Base-by-base conservation (phyloP, 2,888 invertebrate genomes). In the Melanophora roralis region DNA sequence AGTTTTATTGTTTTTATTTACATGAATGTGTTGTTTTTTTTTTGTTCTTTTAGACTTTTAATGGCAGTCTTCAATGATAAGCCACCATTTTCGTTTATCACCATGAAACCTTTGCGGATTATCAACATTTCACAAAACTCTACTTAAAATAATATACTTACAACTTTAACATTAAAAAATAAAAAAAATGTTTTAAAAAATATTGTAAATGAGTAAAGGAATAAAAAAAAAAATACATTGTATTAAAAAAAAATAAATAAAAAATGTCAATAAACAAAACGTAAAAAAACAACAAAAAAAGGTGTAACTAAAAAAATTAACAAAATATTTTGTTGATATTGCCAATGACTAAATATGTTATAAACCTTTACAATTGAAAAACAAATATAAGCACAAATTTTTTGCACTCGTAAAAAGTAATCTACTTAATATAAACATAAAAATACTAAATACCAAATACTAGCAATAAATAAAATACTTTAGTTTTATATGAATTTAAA, bases 301-400 rank as follows among this genome's bases (percentile, higher is more conserved):
- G 49, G 23, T 38, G 32, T 16, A 45, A 69, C 59, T 32, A 45
- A 60, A 53, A 72, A 14, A 40, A 45, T 38, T 8, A 51, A 11
- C 36, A 62, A 53, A 53, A 60, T 5, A 45, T 62, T 55, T 27
- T 72, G 45, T 47, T 55, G 23, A 64, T 47, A 57, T n/a, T 73
- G 55, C 45, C 53, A 68, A 34, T 75, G 60, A 67, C 40, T 67
- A 68, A 67, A 51, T 75, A 43, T n/a, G n/a, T n/a, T n/a, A 67
- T 67, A 4, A 57, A 47, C 27, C 4, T 27, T 27, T 27, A 27
- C 27, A 8, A 62, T 11, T 32, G 62, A 59, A 8, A 51, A 53
- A 51, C 1, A 38, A 12, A 34, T 5, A 27, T 36, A 6, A 21
- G 32, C 38, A 43, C n/a, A 6, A 51, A 14, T 51, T 51, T 7